A percentile compares a stretch with the other conserved stretches of the same genome.
phyloP scores from a whole-genome alignment of 2,888 invertebrate genomes.

The Odontothrips loti region DNA sequence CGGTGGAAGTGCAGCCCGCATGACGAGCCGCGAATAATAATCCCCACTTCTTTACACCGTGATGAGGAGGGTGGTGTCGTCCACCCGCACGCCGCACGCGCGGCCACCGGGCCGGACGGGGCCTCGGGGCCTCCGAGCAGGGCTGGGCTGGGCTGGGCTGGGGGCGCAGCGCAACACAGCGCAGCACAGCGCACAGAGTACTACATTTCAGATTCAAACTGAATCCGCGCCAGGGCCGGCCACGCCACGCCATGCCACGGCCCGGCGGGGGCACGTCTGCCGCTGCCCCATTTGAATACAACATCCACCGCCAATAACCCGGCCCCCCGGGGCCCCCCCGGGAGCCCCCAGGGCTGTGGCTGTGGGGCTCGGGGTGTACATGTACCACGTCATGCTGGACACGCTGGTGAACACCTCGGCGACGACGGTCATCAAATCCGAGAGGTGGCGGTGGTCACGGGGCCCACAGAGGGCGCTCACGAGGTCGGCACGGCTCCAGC shows the following conservation, averaged over 20 bases:
- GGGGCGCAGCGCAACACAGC: no score
- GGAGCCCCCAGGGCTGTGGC: neutral
- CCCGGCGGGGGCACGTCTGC: conserved; percentile 1
- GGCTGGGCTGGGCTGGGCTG: neutral
- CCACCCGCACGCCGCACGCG: neutral
- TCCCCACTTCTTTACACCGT: no score
- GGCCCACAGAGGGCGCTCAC: no score
- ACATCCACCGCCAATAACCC: conserved; percentile 20
- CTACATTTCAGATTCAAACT: conserved; percentile 17
- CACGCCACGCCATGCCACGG: neutral
- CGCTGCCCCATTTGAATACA: conserved; percentile 22
- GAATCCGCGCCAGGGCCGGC: conserved; percentile 20
- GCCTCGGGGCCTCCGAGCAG: neutral
- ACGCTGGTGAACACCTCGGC: no score
- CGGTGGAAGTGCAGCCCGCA: no score
- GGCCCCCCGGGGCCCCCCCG: neutral
- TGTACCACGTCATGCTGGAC: no score
- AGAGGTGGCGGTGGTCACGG: no score
- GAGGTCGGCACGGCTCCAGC: no score
- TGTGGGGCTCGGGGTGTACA: no score
- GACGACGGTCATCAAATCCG: no score
- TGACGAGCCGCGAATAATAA: no score
- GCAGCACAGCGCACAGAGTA: neutral
- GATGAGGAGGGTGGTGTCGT: neutral
- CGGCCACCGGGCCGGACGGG: no score